Conservation (phyloP, 2,888 invertebrate genomes). For the Apodemia duryi region DNA sequence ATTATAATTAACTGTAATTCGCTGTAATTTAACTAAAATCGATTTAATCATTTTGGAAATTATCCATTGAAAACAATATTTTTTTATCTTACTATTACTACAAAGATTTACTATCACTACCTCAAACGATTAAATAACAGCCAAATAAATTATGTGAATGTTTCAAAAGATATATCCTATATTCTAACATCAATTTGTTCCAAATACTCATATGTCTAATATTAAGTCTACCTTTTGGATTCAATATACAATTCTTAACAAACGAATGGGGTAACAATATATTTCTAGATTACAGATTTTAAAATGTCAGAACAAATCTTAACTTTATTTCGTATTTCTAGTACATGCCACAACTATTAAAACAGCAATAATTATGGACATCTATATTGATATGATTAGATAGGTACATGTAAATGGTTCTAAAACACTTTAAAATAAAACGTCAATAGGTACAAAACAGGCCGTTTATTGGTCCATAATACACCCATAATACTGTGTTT, state of each 20-base stretch:
- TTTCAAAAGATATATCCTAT: constrained; percentile 5
- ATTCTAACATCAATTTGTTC: constrained; percentile 11
- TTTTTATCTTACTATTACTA: neutral
- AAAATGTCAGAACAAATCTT: constrained; percentile 16
- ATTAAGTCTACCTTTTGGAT: constrained; percentile 2
- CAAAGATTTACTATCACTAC: neutral
- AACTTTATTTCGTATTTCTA: constrained; percentile 14
- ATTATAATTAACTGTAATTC: too few relatives aligned
- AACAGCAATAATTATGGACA: constrained; percentile 36
- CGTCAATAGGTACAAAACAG: constrained; percentile 44
- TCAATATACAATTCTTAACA: constrained; percentile 4
- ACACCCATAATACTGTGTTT: constrained; percentile 60
- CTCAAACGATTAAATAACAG: constrained; percentile 1
- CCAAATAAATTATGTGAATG: constrained; percentile 5
- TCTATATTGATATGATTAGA: constrained; percentile 52
- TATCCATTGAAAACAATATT: neutral
- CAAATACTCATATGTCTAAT: constrained; percentile 5
- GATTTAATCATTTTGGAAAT: too few relatives aligned
- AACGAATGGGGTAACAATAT: constrained; percentile 4
- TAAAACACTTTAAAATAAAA: constrained; percentile 47
- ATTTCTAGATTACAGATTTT: constrained; percentile 10
- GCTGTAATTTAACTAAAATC: too few relatives aligned
- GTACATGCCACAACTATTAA: constrained; percentile 34
- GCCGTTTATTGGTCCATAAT: constrained; percentile 40
- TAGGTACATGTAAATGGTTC: constrained; percentile 54